A percentile compares a stretch with the other conserved stretches of the same genome.
These are phyloP conservation scores for Balaenoptera acutorostrata DNA, from an alignment of 2,113 vertebrate genomes.

Conservation along the genomic window DNA sequence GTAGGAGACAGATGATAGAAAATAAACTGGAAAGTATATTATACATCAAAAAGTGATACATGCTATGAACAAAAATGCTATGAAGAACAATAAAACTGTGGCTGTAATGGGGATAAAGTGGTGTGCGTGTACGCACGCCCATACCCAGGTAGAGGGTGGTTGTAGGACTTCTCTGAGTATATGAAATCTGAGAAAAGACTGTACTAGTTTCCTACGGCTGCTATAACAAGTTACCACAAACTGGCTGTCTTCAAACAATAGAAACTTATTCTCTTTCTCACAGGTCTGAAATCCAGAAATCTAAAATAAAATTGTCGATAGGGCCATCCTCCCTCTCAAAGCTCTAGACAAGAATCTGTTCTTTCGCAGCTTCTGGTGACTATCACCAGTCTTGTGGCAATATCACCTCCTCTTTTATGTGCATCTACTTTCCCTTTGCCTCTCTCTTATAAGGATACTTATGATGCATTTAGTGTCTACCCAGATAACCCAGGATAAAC, in stretches of 20 bases:
- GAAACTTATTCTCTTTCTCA: not conserved
- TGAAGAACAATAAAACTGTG: not conserved
- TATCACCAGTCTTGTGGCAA: not conserved
- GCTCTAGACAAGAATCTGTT: not conserved
- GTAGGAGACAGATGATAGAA: not conserved
- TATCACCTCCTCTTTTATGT: too few species aligned
- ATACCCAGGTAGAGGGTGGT: too few species aligned
- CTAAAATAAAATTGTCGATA: not conserved
- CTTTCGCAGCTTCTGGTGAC: not conserved
- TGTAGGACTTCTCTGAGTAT: not conserved
- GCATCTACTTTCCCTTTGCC: not conserved
- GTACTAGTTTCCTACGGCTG: not conserved
- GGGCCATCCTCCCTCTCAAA: not conserved
- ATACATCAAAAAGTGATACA: not conserved
- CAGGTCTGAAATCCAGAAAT: not conserved
- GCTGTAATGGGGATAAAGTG: not conserved
- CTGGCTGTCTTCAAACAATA: not conserved
- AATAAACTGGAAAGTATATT: not conserved
- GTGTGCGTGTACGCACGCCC: rapidly evolving
- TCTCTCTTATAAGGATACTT: not conserved
- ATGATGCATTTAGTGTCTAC: not conserved
- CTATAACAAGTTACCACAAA: not conserved
- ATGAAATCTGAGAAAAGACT: not conserved
- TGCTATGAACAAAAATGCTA: not conserved
- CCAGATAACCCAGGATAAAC: not conserved